Conservation (phyloP, 2,888 invertebrate species). For the Malacosoma neustria region DNA sequence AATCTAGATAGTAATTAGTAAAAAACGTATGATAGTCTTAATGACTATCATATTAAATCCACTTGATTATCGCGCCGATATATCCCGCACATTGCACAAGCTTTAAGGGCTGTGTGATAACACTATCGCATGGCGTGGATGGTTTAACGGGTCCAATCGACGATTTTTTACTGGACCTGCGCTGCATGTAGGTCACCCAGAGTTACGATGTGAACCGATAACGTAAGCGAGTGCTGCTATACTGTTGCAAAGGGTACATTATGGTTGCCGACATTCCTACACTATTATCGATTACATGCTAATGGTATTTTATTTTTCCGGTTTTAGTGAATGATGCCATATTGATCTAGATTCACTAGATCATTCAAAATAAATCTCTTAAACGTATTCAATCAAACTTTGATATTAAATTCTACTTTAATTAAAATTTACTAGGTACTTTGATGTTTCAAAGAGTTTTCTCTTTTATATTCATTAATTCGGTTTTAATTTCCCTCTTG, state of each 20-base stretch:
- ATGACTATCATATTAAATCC: no score
- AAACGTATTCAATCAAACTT: no score
- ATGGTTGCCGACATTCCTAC: conserved; percentile 8
- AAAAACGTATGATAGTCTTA: no score
- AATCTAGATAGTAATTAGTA: no score
- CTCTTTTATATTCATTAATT: no score
- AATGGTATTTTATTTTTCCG: conserved; percentile 3
- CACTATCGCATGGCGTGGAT: conserved; percentile 36
- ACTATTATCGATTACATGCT: conserved; percentile 1
- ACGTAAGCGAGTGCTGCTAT: conserved; percentile 17
- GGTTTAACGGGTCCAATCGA: conserved; percentile 48
- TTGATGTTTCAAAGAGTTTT: no score
- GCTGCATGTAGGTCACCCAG: conserved; percentile 41
- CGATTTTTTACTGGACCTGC: conserved; percentile 54
- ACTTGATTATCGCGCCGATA: no score
- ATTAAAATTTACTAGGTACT: no score
- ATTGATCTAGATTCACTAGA: not conserved
- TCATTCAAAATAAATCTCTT: no score
- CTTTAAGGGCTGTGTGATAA: conserved; percentile 23
- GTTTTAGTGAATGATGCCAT: not conserved
- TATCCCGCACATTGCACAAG: conserved; percentile 7
- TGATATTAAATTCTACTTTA: no score
- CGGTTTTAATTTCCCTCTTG: no score
- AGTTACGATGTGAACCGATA: conserved; percentile 35
- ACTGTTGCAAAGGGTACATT: conserved; percentile 22